Evolutionary conservation across 1,140 invertebrate species (phyloP).

Genomic region (Conopomorpha cramerella): DNA sequence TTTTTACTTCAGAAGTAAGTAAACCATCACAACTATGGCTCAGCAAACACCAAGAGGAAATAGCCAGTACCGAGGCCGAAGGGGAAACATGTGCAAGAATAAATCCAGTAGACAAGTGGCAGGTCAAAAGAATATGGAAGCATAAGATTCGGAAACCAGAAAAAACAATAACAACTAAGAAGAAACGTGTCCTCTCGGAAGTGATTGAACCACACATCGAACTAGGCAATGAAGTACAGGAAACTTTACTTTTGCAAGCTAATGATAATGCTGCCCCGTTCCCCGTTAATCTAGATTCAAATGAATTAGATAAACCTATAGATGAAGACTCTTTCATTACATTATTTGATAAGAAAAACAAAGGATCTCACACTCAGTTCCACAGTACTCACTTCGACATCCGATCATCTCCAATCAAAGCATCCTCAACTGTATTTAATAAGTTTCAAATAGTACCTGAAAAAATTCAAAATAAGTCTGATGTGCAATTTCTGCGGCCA

Average conservation of each 20-base stretch:
- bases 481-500: constrained; percentile 31
- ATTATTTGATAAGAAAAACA: constrained; percentile 6
- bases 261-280: too few relatives aligned
- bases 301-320: neutral
- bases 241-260: too few relatives aligned
- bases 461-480: constrained; percentile 29
- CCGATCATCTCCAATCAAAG: constrained; percentile 45
- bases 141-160: constrained; percentile 12
- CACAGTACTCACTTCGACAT: constrained; percentile 49
- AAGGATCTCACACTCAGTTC: constrained; percentile 25
- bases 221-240: constrained; percentile 14
- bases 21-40: constrained; percentile 7
- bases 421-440: constrained; percentile 31
- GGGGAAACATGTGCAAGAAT: constrained; percentile 20
- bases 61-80: constrained; percentile 6
- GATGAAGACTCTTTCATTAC: constrained; percentile 1
- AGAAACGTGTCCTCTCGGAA: constrained; percentile 15
- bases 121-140: constrained; percentile 19
- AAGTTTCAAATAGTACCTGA: constrained; percentile 46
- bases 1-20: too few relatives aligned
- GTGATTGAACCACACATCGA: constrained; percentile 9
- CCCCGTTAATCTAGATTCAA: too few relatives aligned
- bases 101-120: constrained; percentile 23
- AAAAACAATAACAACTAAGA: constrained; percentile 12
- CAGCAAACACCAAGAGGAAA: constrained; percentile 9